phyloP scores from a whole-genome alignment of 2,797 vertebrate genomes.

The Loris lydekkerianus region DNA sequence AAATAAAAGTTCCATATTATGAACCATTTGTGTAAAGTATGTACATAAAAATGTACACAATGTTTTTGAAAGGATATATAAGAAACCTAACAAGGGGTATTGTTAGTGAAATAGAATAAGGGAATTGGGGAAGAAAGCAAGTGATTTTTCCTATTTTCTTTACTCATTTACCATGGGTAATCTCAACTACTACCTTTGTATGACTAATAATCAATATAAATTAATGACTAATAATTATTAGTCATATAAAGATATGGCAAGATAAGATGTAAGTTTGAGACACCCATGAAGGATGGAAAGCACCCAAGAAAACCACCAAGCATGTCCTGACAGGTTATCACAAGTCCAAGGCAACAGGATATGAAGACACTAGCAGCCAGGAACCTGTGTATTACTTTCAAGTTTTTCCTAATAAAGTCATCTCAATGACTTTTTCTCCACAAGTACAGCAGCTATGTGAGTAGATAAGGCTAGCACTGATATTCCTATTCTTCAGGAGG shows the following conservation, averaged over 20 bases:
- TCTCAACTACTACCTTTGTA: slow-evolving; percentile 20
- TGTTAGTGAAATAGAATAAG: slow-evolving; percentile 10
- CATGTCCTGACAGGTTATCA: not conserved
- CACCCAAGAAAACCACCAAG: not conserved
- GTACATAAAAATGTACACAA: slow-evolving; percentile 7
- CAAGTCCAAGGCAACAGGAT: not conserved
- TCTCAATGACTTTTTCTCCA: not conserved
- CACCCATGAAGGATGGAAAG: not conserved
- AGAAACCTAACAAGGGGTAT: slow-evolving; percentile 1
- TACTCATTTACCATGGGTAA: not conserved
- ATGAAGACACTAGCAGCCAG: not conserved
- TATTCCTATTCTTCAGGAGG: not conserved
- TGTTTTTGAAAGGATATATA: not conserved
- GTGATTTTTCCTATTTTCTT: slow-evolving; percentile 49
- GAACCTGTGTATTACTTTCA: not conserved
- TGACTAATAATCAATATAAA: slow-evolving; percentile 25
- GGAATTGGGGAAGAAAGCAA: not conserved
- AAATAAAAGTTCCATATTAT: not conserved
- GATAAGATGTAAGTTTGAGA: not conserved
- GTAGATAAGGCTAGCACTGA: not conserved
- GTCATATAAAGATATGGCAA: slow-evolving; percentile 9
- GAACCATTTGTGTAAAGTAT: slow-evolving; percentile 37
- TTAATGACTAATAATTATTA: not conserved
- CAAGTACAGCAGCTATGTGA: not conserved
- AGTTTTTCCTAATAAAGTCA: slow-evolving; percentile 9